Evolutionary conservation across 1,140 invertebrate genomes (phyloP).

Genomic region (Heliothis subflexa): DNA sequence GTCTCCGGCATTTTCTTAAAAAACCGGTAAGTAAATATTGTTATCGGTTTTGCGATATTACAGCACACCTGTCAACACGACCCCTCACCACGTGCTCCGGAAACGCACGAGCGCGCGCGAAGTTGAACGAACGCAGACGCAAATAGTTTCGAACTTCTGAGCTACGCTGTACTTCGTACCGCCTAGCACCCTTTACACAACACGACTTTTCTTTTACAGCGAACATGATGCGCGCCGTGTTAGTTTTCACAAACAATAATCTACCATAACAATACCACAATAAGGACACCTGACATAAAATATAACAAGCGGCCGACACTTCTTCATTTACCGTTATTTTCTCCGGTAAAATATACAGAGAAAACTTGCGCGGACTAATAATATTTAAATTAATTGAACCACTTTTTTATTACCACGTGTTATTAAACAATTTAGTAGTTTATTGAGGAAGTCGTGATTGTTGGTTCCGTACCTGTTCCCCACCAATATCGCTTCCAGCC

Average conservation of each 20-base stretch:
- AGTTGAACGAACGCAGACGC: slow-evolving; percentile 66
- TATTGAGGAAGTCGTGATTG: slow-evolving; percentile 75
- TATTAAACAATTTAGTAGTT: slow-evolving; percentile 51
- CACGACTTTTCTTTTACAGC: slow-evolving; percentile 29
- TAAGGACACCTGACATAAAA: slow-evolving; percentile 7
- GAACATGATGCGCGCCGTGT: neutral
- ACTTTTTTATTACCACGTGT: slow-evolving; percentile 46
- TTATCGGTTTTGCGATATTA: slow-evolving; percentile 50
- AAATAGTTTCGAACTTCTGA: slow-evolving; percentile 74
- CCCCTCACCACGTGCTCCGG: slow-evolving; percentile 70
- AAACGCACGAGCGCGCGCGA: slow-evolving; percentile 65
- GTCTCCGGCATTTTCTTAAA: neutral
- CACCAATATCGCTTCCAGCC: slow-evolving; percentile 85
- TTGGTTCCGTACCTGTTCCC: slow-evolving; percentile 83
- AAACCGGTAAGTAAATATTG: slow-evolving; percentile 48
- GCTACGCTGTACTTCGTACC: slow-evolving; percentile 57
- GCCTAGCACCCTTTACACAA: slow-evolving; percentile 46
- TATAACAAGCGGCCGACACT: slow-evolving; percentile 13
- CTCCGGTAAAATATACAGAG: neutral
- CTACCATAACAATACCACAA: neutral
- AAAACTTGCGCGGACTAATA: neutral
- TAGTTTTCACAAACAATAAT: slow-evolving; percentile 23
- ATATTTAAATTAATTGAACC: neutral
- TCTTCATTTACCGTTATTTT: slow-evolving; percentile 30
- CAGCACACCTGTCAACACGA: slow-evolving; percentile 63